phyloP scores from a whole-genome alignment of 2,113 vertebrate genomes.

The Dunckerocampus dactyliophorus region DNA sequence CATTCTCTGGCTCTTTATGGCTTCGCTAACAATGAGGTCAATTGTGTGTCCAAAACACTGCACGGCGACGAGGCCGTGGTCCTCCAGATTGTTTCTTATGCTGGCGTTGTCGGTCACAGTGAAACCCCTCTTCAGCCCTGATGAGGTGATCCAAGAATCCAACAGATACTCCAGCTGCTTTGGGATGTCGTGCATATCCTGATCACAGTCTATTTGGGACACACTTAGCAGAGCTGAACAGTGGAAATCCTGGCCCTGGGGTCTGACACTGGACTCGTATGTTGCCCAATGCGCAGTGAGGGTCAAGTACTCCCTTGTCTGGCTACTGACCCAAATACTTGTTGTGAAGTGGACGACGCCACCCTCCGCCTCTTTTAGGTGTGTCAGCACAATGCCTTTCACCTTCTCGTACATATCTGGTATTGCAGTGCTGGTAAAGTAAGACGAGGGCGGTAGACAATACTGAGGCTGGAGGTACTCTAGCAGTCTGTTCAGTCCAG shows the following conservation, averaged over 20 bases:
- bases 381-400: constrained; percentile 82
- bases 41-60: constrained; percentile 92
- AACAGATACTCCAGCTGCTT: constrained; percentile 93
- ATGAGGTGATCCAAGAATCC: constrained; percentile 91
- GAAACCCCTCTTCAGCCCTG: constrained; percentile 88
- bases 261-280: constrained; percentile 82
- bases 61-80: constrained; percentile 82
- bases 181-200: constrained; percentile 82
- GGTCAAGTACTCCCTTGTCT: constrained; percentile 91
- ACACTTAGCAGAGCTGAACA: constrained; percentile 90
- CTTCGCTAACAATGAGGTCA: constrained; percentile 89
- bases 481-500: constrained; percentile 88
- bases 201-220: constrained; percentile 88
- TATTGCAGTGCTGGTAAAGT: constrained; percentile 93
- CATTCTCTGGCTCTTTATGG: constrained; percentile 97
- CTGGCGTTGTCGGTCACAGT: constrained; percentile 87
- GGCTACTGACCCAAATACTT: constrained; percentile 91
- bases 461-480: constrained; percentile 94
- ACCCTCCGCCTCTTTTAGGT: constrained; percentile 89
- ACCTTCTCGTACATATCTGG: constrained; percentile 94
- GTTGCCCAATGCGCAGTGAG: constrained; percentile 94
- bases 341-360: constrained; percentile 93
- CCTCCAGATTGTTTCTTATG: constrained; percentile 83
- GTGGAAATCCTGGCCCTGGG: constrained; percentile 87
- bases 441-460: constrained; percentile 84